Evolutionary conservation across 2,888 invertebrate genomes (phyloP).

Genomic region (Artemia sinica): DNA sequence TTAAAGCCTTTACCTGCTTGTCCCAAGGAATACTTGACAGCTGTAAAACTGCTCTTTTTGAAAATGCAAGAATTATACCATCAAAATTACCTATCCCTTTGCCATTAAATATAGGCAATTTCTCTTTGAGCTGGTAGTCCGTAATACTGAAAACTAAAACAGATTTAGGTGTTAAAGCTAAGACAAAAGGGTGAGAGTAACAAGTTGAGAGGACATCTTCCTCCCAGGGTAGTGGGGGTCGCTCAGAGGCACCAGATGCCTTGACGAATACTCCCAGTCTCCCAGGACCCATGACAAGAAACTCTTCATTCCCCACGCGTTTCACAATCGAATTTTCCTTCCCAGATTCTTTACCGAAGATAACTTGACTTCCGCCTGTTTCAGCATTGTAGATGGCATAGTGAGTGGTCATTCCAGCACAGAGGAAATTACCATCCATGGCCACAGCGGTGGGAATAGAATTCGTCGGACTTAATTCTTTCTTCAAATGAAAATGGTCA

Average conservation of each 20-base stretch:
- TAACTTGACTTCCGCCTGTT: conserved; percentile 15
- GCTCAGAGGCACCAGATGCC: conserved; percentile 17
- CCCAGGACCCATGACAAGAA: conserved; percentile 19
- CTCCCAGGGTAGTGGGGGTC: conserved; percentile 17
- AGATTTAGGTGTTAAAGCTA: conserved; percentile 15
- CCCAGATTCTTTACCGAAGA: conserved; percentile 16
- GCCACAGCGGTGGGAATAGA: conserved; percentile 16
- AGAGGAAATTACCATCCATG: conserved; percentile 19
- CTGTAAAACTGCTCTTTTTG: conserved; percentile 1
- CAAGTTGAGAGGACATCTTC: conserved; percentile 12
- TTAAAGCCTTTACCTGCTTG: background rate
- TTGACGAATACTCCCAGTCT: conserved; percentile 19
- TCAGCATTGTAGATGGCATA: conserved; percentile 17
- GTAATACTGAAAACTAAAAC: conserved; percentile 16
- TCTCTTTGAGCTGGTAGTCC: background rate
- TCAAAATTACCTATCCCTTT: background rate
- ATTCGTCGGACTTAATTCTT: background rate
- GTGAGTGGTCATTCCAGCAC: conserved; percentile 17
- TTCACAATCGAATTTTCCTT: conserved; percentile 15
- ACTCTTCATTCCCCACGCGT: conserved; percentile 18
- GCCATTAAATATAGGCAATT: background rate
- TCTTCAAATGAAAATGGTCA: background rate
- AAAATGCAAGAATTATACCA: background rate
- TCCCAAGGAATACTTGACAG: conserved; percentile 2
- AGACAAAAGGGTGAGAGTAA: conserved; percentile 18